Conservation (phyloP, 1,140 invertebrate genomes). For the Ips typographus region DNA sequence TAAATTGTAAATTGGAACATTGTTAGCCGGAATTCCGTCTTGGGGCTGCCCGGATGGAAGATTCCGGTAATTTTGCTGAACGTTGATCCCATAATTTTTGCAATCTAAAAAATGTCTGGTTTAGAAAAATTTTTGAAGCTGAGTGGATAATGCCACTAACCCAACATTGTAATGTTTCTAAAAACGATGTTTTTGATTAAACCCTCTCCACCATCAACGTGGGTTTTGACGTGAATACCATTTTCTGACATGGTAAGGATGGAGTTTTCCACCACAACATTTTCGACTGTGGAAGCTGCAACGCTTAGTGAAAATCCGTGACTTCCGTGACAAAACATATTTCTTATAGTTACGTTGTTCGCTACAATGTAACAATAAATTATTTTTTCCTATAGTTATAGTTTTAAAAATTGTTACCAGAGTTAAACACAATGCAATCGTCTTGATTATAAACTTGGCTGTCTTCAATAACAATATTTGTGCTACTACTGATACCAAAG, state of each 20-base stretch:
- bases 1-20: constrained; percentile 30
- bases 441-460: constrained; percentile 20
- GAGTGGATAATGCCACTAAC: constrained; percentile 8
- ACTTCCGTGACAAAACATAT: constrained; percentile 30
- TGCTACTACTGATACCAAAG: not conserved
- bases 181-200: constrained; percentile 29
- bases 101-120: constrained; percentile 12
- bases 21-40: constrained; percentile 18
- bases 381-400: not conserved
- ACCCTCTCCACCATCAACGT: constrained; percentile 22
- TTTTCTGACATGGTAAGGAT: constrained; percentile 27
- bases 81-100: constrained; percentile 27
- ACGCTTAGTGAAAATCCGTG: constrained; percentile 17
- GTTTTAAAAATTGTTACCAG: not conserved
- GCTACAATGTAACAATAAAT: not conserved
- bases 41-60: constrained; percentile 13
- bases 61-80: constrained; percentile 33
- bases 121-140: not conserved
- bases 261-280: constrained; percentile 28
- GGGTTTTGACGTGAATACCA: constrained; percentile 36
- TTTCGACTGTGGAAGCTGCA: not conserved
- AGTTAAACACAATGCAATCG: constrained; percentile 16
- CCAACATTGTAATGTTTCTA: constrained; percentile 32
- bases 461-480: constrained; percentile 18
- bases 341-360: constrained; percentile 14